phyloP scores from a whole-genome alignment of 1,140 invertebrate species.

The Zaprionus lachaisei region DNA sequence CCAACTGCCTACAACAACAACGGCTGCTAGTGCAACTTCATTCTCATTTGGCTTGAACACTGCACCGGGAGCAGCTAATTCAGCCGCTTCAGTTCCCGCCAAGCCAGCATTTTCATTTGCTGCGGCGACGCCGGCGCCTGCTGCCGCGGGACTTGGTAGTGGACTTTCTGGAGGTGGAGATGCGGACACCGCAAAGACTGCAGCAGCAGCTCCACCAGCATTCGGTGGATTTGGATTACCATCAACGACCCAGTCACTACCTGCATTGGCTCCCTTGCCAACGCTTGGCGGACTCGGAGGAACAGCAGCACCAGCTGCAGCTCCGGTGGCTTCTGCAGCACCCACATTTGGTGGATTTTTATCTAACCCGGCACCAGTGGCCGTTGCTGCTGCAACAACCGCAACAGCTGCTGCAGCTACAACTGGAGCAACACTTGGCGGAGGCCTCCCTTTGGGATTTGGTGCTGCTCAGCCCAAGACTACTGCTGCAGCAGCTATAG shows the following conservation, averaged over 20 bases:
- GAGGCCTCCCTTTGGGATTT: conserved; percentile 24
- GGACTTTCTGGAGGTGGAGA: conserved; percentile 49
- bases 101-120: conserved; percentile 65
- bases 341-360: conserved; percentile 55
- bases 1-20: conserved; percentile 70
- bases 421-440: conserved; percentile 5
- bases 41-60: conserved; percentile 59
- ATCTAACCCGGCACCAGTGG: conserved; percentile 24
- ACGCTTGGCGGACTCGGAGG: conserved; percentile 34
- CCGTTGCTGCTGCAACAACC: conserved; percentile 38
- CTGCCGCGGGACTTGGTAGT: not conserved
- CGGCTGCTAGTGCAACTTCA: conserved; percentile 30
- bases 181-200: conserved; percentile 47
- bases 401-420: conserved; percentile 13
- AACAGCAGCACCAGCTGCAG: conserved; percentile 25
- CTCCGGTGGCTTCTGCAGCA: conserved; percentile 15
- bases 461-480: conserved; percentile 45
- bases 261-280: conserved; percentile 23
- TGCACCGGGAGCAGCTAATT: conserved; percentile 22
- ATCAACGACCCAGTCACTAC: conserved; percentile 7
- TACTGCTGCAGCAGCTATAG: conserved; percentile 28
- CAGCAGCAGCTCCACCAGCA: conserved; percentile 44
- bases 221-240: conserved; percentile 57
- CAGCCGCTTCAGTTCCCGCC: conserved; percentile 42
- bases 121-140: conserved; percentile 21